Evolutionary conservation across 1,140 invertebrate species (phyloP).

Genomic region (Glossosoma conforme): DNA sequence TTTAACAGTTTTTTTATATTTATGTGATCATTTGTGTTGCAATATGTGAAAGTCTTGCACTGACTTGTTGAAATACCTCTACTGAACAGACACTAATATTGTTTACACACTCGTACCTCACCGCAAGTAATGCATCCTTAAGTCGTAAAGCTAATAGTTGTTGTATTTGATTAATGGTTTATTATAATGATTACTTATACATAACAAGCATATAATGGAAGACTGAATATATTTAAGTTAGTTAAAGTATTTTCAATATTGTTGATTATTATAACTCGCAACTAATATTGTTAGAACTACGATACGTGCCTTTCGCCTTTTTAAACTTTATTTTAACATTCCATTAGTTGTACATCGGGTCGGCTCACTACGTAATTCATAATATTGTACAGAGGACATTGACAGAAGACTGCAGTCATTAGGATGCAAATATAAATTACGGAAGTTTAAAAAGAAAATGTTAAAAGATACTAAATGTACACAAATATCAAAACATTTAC

Average conservation of each 20-base stretch:
- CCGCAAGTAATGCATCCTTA: neutral
- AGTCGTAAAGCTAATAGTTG: neutral
- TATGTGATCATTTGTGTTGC: neutral
- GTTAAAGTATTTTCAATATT: conserved; percentile 15
- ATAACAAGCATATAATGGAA: conserved; percentile 23
- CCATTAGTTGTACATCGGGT: conserved; percentile 30
- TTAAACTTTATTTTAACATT: conserved; percentile 28
- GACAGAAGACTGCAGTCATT: too few relatives aligned
- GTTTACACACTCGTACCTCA: neutral
- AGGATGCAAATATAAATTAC: too few relatives aligned
- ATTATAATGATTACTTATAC: conserved; percentile 2
- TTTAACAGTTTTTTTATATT: too few relatives aligned
- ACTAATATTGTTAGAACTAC: too few relatives aligned
- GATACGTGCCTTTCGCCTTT: conserved; percentile 30
- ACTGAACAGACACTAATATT: neutral
- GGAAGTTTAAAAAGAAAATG: too few relatives aligned
- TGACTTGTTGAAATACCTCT: conserved; percentile 9
- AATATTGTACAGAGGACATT: conserved; percentile 14
- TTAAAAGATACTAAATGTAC: too few relatives aligned
- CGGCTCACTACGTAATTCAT: conserved; percentile 14
- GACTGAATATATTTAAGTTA: conserved; percentile 33
- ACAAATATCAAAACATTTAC: too few relatives aligned
- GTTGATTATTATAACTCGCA: conserved; percentile 22
- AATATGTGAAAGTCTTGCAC: conserved; percentile 1
- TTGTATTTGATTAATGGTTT: conserved; percentile 1